A percentile compares a stretch with the other conserved stretches of the same genome.
These are phyloP conservation scores for Zophobas morio DNA, from an alignment of 1,140 invertebrate genomes.

Conservation along the genomic window DNA sequence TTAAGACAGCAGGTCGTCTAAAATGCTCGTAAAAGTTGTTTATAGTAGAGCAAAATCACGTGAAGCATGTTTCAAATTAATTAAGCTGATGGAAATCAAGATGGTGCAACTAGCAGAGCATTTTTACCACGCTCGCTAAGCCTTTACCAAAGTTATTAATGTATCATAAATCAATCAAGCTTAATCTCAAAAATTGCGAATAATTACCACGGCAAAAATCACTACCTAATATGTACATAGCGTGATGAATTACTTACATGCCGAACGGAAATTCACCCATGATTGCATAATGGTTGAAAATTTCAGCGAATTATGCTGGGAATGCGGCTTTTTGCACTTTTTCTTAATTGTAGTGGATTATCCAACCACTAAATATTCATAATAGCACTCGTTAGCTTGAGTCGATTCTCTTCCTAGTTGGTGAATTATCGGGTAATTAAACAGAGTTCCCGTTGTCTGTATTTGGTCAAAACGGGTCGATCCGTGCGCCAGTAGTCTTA, in stretches of 20 bases:
- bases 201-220: not conserved
- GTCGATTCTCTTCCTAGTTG: constrained; percentile 50
- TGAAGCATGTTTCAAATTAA: constrained; percentile 46
- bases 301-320: constrained; percentile 2
- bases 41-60: constrained; percentile 41
- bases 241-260: not conserved
- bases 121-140: not conserved
- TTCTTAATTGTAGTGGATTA: constrained; percentile 37
- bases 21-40: constrained; percentile 43
- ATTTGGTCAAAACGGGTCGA: constrained; percentile 53
- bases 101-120: constrained; percentile 15
- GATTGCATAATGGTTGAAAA: constrained; percentile 15
- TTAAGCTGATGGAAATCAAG: constrained; percentile 43
- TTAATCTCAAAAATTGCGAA: constrained; percentile 6
- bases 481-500: constrained; percentile 52
- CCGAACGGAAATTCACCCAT: not conserved
- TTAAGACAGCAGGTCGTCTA: constrained; percentile 4
- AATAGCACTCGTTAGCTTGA: constrained; percentile 38
- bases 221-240: not conserved
- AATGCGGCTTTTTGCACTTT: constrained; percentile 12
- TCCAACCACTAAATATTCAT: constrained; percentile 31
- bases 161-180: constrained; percentile 6
- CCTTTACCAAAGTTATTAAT: constrained; percentile 19
- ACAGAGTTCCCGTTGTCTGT: constrained; percentile 46
- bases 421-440: constrained; percentile 56